These are phyloP conservation scores for Eospalax fontanierii DNA, from an alignment of 2,797 vertebrate species.

Conservation along the genomic window DNA sequence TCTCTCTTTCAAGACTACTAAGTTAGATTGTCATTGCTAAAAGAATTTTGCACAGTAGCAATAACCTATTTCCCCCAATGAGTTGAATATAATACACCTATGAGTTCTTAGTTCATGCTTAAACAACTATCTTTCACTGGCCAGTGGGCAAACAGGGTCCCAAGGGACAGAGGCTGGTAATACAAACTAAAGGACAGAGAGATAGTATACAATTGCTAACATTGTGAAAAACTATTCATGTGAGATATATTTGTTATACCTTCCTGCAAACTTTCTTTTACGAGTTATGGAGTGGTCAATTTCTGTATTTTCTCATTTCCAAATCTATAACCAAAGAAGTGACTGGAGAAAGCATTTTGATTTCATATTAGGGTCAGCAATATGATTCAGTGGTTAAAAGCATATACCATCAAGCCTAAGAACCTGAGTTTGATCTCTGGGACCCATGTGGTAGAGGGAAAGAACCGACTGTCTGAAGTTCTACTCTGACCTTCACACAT, in stretches of 20 bases:
- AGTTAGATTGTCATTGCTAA: neutral
- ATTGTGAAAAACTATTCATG: neutral
- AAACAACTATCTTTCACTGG: neutral
- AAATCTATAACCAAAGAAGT: constrained; percentile 9
- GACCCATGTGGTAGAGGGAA: neutral
- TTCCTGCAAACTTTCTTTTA: neutral
- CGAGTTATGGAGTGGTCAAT: neutral
- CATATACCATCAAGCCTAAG: neutral
- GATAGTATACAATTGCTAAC: neutral
- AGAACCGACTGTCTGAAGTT: neutral
- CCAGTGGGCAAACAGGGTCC: neutral
- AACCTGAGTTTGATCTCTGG: neutral
- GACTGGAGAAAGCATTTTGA: neutral
- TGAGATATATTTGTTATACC: neutral
- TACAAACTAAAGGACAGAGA: neutral
- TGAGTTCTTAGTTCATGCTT: neutral
- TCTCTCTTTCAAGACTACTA: neutral
- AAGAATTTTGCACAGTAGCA: neutral
- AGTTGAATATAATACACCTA: neutral
- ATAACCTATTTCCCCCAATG: constrained; percentile 20
- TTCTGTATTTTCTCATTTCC: constrained; percentile 13
- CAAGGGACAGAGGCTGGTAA: neutral
- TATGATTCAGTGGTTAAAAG: neutral
- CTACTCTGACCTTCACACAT: neutral
- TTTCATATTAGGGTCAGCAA: neutral